Percentiles rank a stretch among this genome's conserved stretches.
Conservation (phyloP, 1,140 invertebrate genomes). For the Cheumatopsyche charites region DNA sequence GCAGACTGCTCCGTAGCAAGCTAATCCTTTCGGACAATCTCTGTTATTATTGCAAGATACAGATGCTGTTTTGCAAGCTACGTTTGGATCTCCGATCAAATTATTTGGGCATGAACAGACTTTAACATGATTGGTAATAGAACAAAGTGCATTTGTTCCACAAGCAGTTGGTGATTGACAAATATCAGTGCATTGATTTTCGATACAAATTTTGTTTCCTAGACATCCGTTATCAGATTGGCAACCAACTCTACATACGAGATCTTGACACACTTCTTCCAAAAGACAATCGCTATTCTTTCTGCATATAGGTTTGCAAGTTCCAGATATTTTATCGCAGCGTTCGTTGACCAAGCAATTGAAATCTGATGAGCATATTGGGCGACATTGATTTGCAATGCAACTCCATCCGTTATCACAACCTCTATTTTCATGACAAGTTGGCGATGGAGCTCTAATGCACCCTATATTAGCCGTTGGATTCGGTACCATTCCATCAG, state of each 20-base stretch:
- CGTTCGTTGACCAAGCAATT: conserved; percentile 84
- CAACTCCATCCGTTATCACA: conserved; percentile 74
- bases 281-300: conserved; percentile 80
- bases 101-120: conserved; percentile 75
- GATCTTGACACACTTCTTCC: conserved; percentile 82
- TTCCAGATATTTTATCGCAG: conserved; percentile 63
- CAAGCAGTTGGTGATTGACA: conserved; percentile 79
- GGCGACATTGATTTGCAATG: conserved; percentile 72
- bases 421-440: conserved; percentile 75
- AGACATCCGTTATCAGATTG: conserved; percentile 80
- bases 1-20: conserved; percentile 77
- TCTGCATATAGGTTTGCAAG: conserved; percentile 76
- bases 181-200: conserved; percentile 77
- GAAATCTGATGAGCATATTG: conserved; percentile 74
- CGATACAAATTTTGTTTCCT: conserved; percentile 70
- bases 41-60: conserved; percentile 66
- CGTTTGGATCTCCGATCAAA: conserved; percentile 75
- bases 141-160: conserved; percentile 80
- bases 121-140: conserved; percentile 71
- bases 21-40: conserved; percentile 71
- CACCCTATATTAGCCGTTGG: conserved; percentile 84
- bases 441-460: conserved; percentile 72
- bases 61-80: conserved; percentile 72
- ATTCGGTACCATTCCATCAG: conserved; percentile 78
- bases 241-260: conserved; percentile 80